phyloP scores from a whole-genome alignment of 2,888 invertebrate species.

The Tuta absoluta region DNA sequence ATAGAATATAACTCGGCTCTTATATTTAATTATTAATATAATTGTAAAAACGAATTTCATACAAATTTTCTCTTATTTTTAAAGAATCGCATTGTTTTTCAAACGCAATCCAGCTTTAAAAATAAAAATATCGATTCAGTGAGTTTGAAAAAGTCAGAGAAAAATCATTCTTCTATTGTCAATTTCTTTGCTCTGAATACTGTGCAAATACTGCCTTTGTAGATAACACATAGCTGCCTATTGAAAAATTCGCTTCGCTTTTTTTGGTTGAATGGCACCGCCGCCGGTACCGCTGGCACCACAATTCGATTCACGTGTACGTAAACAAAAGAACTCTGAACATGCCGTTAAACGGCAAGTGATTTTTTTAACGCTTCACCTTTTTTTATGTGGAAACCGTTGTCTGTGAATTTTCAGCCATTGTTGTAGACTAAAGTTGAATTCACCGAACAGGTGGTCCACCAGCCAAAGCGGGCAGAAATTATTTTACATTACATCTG shows the following conservation, averaged over 20 bases:
- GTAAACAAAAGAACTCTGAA: not conserved
- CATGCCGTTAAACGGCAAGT: slow-evolving; percentile 3
- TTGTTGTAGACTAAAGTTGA: not conserved
- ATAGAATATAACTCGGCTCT: no score
- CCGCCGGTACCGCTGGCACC: not conserved
- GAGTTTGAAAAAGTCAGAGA: not conserved
- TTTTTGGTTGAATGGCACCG: not conserved
- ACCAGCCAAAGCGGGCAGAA: no score
- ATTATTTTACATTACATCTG: no score
- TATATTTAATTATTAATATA: no score
- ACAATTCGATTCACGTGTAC: not conserved
- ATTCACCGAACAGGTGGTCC: no score
- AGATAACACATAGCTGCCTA: not conserved
- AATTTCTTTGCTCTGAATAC: not conserved
- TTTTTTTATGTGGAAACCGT: not conserved
- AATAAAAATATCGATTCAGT: no score
- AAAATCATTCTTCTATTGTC: not conserved
- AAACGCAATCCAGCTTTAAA: no score
- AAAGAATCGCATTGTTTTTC: no score
- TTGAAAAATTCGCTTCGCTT: slow-evolving; percentile 10
- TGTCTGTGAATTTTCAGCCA: slow-evolving; percentile 1
- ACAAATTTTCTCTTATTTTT: no score
- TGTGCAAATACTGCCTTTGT: not conserved
- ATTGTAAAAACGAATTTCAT: no score
- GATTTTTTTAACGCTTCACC: not conserved